Base-by-base conservation (phyloP, 2,888 invertebrate genomes). In the Hypselothyrea guttata region DNA sequence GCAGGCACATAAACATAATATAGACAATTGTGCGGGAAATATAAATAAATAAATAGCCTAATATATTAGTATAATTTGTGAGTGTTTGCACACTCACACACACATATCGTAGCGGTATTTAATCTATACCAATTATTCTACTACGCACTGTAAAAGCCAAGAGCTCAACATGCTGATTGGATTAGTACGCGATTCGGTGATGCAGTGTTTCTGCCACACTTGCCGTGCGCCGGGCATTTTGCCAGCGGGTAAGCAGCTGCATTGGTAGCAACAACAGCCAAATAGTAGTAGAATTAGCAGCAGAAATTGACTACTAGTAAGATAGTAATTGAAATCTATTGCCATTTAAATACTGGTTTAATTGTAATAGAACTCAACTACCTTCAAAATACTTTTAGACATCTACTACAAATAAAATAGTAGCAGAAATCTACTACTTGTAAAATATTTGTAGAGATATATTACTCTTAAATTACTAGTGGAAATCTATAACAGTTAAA, bases 121-220 rank as follows among this genome's bases (percentile, higher is more conserved):
- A 12, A 51, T 16, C 31, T 41, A 48, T 44, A 53, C 45, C 27
- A 33, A 13, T 37, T 44, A 28, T 22, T 46, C 35, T 41, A 49
- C 7, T 22, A 22, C 5, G 5, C 40, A 53, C 13, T 34, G 28
- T 9, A 9, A 28, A 34, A 47, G 33, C 18, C 9, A 37, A 35
- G 59, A 16, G 34, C 9, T 66, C 84, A 87, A 67, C 71, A 96
- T 96, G 96, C 92, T 96, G 92, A 95, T 96, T 92, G 95, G 94
- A 90, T 93, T 96, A 88, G 95, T 96, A 90, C 94, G 95, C 91
- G 96, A 96, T 91, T 96, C 96, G 90, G 95, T 96, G 90, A 93
- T 96, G 94, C 95, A 96, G 93, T 96, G 96, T 92, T 96, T 96
- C 93, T 96, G 96, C 92, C 96, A 96, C 92, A 94, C 96, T 91